Evolutionary conservation across 2,888 invertebrate species (phyloP).

Genomic region (Podotricha telesiphe): DNA sequence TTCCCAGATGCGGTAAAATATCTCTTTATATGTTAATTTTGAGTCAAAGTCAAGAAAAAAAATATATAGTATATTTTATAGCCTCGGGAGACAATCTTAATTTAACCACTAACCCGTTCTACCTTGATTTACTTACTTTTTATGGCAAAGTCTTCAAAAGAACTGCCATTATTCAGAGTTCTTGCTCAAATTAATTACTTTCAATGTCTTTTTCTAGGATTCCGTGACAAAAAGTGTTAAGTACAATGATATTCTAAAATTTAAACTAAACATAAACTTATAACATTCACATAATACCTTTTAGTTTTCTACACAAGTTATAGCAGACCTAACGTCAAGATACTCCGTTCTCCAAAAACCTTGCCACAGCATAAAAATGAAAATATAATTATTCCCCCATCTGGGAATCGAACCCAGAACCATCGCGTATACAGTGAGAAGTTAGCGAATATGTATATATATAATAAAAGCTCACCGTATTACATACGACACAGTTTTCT

Average conservation of each 20-base stretch:
- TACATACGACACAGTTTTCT: no score
- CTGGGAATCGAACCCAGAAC: no score
- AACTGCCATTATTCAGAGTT: conserved; percentile 38
- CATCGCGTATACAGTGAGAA: no score
- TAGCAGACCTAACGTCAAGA: no score
- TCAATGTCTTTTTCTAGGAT: conserved; percentile 16
- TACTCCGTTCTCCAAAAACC: no score
- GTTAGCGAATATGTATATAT: no score
- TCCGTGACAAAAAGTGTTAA: conserved; percentile 1
- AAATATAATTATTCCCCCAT: no score
- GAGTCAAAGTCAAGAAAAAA: conserved; percentile 24
- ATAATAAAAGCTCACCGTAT: no score
- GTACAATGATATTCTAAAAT: neutral
- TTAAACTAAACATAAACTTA: no score
- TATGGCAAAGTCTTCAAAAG: conserved; percentile 30
- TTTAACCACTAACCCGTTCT: conserved; percentile 32
- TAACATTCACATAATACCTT: no score
- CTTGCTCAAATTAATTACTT: conserved; percentile 35
- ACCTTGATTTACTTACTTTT: conserved; percentile 39
- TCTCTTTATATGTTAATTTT: conserved; percentile 38
- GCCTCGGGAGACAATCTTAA: conserved; percentile 35
- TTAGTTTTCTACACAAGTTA: no score
- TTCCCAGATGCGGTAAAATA: conserved; percentile 28
- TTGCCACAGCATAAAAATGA: no score
- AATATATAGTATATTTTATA: conserved; percentile 32